Percentiles rank a stretch among this genome's conserved stretches.
Conservation (phyloP, 2,888 invertebrate species). For the Nymphalis polychloros region DNA sequence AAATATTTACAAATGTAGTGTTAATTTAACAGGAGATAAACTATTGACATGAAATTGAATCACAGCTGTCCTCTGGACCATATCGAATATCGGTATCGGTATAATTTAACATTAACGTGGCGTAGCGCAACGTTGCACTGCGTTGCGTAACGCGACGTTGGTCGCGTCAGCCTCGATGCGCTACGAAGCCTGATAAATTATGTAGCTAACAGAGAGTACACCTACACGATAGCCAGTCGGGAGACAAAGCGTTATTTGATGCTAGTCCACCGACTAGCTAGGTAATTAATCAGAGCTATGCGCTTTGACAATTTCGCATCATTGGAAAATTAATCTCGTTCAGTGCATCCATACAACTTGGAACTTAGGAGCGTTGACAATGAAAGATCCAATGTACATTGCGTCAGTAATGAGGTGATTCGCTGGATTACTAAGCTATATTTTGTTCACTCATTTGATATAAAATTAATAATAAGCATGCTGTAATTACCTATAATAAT, state of each 20-base stretch:
- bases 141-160: slow-evolving; percentile 8
- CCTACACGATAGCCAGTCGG: neutral
- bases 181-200: slow-evolving; percentile 1
- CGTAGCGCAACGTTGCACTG: slow-evolving; percentile 7
- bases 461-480: too few species aligned
- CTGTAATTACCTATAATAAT: too few species aligned
- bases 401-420: too few species aligned
- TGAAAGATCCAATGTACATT: too few species aligned
- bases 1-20: too few species aligned
- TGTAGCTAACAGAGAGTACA: neutral
- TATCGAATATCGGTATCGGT: neutral
- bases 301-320: slow-evolving; percentile 8
- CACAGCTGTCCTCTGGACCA: neutral
- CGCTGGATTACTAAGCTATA: too few species aligned
- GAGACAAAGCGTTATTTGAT: neutral
- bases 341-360: neutral
- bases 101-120: slow-evolving; percentile 10
- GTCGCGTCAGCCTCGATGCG: slow-evolving; percentile 5
- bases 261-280: neutral
- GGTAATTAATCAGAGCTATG: slow-evolving; percentile 1
- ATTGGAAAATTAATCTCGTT: slow-evolving; percentile 17
- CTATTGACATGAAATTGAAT: neutral
- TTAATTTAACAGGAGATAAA: too few species aligned
- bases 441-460: too few species aligned
- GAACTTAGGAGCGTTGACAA: neutral